Evolutionary conservation across 2,113 vertebrate species (phyloP).

Genomic region (Piliocolobus tephrosceles): DNA sequence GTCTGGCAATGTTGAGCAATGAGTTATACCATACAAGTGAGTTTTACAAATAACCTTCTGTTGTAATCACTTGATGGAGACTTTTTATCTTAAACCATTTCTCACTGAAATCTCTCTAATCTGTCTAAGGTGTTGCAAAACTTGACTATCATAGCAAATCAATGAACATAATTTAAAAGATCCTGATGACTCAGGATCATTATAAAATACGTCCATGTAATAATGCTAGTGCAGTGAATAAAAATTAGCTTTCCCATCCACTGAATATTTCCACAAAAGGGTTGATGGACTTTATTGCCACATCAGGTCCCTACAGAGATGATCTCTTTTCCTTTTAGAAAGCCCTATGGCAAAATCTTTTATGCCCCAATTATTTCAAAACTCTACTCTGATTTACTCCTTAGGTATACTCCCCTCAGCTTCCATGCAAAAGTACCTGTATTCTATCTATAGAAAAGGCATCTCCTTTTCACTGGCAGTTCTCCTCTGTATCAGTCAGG

Average conservation of each 20-base stretch:
- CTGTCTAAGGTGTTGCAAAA: not conserved
- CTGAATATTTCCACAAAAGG: not conserved
- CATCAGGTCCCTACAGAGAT: not conserved
- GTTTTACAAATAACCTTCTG: slow-evolving; percentile 38
- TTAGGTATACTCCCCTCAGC: not conserved
- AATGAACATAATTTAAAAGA: slow-evolving; percentile 28
- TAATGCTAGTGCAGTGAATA: not conserved
- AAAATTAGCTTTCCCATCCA: not conserved
- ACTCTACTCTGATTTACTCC: not conserved
- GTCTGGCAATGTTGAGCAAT: not conserved
- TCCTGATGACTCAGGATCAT: not conserved
- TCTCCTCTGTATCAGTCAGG: not conserved
- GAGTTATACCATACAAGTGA: not conserved
- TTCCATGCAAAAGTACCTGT: slow-evolving; percentile 1
- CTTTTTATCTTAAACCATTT: slow-evolving; percentile 14
- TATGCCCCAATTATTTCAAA: slow-evolving; percentile 11
- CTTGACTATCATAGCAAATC: not conserved
- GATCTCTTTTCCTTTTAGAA: not conserved
- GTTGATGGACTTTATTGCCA: not conserved
- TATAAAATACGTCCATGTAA: not conserved
- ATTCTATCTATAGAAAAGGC: not conserved
- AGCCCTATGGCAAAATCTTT: not conserved
- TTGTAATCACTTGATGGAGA: slow-evolving; percentile 1
- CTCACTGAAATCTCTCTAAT: slow-evolving; percentile 26
- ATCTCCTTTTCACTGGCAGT: not conserved